Evolutionary conservation across 2,797 vertebrate species (phyloP).

Genomic region (Sebastes reedi): DNA sequence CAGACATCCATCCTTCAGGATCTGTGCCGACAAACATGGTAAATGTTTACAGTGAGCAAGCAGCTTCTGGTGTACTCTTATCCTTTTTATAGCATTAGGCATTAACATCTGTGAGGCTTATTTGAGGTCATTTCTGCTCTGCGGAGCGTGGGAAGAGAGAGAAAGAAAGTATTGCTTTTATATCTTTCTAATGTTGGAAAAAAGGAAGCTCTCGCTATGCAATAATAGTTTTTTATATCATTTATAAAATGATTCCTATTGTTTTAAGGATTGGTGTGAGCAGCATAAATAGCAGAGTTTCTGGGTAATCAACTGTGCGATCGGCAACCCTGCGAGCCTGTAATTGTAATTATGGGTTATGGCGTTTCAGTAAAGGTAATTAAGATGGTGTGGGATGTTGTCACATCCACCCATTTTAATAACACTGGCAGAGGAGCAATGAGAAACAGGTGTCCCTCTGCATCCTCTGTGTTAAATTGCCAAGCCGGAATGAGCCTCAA

Average conservation of each 20-base stretch:
- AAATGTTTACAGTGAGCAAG: conserved; percentile 45
- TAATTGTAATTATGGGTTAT: conserved; percentile 65
- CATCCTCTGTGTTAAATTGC: conserved; percentile 43
- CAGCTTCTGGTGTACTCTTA: conserved; percentile 3
- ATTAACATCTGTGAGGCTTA: conserved; percentile 29
- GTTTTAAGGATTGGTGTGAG: neutral
- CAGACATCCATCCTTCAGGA: conserved; percentile 45
- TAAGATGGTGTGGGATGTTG: conserved; percentile 46
- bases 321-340: conserved; percentile 37
- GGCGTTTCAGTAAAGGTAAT: conserved; percentile 59
- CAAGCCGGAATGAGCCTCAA: conserved; percentile 38
- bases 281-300: conserved; percentile 11
- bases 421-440: conserved; percentile 33
- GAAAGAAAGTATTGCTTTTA: conserved; percentile 1
- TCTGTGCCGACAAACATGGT: conserved; percentile 21
- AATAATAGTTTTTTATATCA: neutral
- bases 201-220: neutral
- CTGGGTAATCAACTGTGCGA: conserved; percentile 41
- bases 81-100: conserved; percentile 12
- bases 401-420: conserved; percentile 55
- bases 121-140: conserved; percentile 21
- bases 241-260: conserved; percentile 12
- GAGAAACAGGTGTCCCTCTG: conserved; percentile 50
- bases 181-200: neutral
- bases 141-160: conserved; percentile 3